phyloP scores from a whole-genome alignment of 2,888 invertebrate genomes.

The Zygogramma bicolorata region DNA sequence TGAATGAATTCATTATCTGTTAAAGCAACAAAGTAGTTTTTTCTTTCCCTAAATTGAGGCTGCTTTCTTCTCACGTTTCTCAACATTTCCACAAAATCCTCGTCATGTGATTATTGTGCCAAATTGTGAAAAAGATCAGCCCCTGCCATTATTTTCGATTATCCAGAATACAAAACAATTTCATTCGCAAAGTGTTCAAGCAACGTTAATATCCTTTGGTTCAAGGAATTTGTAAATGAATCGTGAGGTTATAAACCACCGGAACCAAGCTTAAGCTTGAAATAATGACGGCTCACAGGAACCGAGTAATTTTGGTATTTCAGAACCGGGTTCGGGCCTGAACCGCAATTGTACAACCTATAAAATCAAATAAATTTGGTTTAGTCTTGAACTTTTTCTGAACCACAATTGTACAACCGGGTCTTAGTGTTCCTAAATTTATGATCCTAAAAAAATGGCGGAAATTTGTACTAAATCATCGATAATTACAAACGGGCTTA shows the following conservation, averaged over 20 bases:
- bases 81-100: slow-evolving; percentile 2
- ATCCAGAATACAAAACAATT: background rate
- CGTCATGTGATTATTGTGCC: background rate
- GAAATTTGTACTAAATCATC: no score
- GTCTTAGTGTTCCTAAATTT: no score
- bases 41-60: background rate
- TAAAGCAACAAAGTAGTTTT: background rate
- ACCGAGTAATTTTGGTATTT: background rate
- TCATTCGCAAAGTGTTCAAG: no score
- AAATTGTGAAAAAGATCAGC: background rate
- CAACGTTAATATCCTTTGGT: no score
- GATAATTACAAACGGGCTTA: no score
- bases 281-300: background rate
- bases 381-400: background rate
- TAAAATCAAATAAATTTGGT: background rate
- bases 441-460: no score
- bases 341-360: background rate
- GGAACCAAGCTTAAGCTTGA: background rate
- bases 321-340: background rate
- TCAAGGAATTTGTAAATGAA: no score
- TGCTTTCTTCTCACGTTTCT: background rate
- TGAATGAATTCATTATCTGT: background rate
- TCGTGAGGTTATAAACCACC: background rate
- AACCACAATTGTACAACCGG: background rate
- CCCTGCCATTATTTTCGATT: background rate